These are phyloP conservation scores for Scolopax mira DNA, from an alignment of 2,113 vertebrate species.

Conservation along the genomic window DNA sequence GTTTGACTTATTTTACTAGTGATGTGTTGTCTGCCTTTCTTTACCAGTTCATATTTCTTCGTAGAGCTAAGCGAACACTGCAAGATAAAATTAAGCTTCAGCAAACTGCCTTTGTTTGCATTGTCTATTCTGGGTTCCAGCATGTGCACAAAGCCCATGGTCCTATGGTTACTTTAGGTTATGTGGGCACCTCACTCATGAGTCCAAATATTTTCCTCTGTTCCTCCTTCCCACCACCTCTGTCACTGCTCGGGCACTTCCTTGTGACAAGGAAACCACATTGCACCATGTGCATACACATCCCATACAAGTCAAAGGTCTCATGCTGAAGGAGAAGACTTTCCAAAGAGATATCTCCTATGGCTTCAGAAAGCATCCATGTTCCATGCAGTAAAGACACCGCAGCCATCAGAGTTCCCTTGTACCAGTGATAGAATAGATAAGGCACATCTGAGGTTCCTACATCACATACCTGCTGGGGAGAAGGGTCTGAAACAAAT, in stretches of 20 bases:
- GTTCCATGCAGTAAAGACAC: rapidly evolving
- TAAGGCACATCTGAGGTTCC: not conserved
- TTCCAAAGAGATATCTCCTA: not conserved
- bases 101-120: not conserved
- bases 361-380: not conserved
- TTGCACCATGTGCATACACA: not conserved
- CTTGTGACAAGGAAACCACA: not conserved
- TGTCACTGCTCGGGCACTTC: not conserved
- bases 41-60: not conserved
- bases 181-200: not conserved
- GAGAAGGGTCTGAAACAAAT: not conserved
- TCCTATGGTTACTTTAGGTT: not conserved
- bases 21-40: not conserved
- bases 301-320: not conserved
- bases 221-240: not conserved
- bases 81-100: not conserved
- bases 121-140: not conserved
- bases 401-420: not conserved
- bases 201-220: not conserved
- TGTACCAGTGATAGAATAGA: not conserved
- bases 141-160: not conserved
- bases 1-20: not conserved
- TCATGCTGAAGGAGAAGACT: not conserved
- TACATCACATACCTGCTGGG: not conserved
- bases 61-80: not conserved